Percentiles rank a stretch among this genome's conserved stretches.
These are phyloP conservation scores for Glaucopsyche alexis DNA, from an alignment of 2,888 invertebrate species.

Conservation along the genomic window DNA sequence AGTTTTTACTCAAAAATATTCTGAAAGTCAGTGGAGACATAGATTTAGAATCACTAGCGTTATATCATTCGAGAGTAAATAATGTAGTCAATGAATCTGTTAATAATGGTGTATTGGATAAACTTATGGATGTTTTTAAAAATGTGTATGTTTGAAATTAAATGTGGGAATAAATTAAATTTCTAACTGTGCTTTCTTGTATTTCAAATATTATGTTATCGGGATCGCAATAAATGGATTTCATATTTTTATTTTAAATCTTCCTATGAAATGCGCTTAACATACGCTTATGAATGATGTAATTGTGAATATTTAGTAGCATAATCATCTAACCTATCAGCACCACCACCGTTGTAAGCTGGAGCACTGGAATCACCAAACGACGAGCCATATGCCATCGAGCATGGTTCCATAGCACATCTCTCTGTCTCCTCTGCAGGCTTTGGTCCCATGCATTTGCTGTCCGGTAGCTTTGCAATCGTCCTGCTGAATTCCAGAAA, in stretches of 20 bases:
- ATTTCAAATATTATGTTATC: too few relatives aligned
- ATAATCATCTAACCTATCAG: constrained; percentile 59
- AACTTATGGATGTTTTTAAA: constrained; percentile 41
- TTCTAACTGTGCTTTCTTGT: too few relatives aligned
- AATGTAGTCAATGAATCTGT: constrained; percentile 59
- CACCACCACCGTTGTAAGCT: constrained; percentile 57
- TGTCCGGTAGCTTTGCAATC: constrained; percentile 92
- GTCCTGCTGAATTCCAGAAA: constrained; percentile 95
- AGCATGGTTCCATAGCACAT: constrained; percentile 89
- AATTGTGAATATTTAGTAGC: too few relatives aligned
- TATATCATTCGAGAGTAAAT: constrained; percentile 55
- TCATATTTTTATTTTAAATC: too few relatives aligned
- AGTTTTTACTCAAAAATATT: constrained; percentile 36
- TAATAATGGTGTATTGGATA: constrained; percentile 55
- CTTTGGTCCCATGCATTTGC: constrained; percentile 91
- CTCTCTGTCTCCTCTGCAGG: constrained; percentile 90
- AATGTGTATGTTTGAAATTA: constrained; percentile 26
- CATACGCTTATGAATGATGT: too few relatives aligned
- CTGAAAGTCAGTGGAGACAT: not conserved
- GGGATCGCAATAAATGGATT: too few relatives aligned
- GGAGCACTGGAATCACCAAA: constrained; percentile 73
- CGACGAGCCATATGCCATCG: constrained; percentile 81
- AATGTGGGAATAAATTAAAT: not conserved
- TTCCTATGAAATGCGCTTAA: too few relatives aligned
- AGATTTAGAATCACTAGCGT: constrained; percentile 37